Evolutionary conservation across 2,797 vertebrate species (phyloP), one percentile per base, ranked within the genome.

Genomic region (Enteromius anoplus): DNA sequence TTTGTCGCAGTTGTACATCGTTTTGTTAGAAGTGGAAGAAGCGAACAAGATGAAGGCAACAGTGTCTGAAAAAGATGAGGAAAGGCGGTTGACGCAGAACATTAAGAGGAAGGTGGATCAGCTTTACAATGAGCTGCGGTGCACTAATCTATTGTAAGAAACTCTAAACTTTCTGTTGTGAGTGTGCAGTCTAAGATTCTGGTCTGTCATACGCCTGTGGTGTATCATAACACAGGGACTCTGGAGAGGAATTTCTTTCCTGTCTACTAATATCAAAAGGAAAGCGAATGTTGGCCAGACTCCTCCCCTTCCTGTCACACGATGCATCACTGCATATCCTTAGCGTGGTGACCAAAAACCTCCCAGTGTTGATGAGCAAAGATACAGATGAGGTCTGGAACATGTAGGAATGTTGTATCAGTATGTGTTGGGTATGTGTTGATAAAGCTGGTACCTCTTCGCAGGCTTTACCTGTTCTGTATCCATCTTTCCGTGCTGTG

Each of bases 201-300:
- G 12, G 47, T 58, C 23, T 34, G 2, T n/a, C 47, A 23, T 64
- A 29, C 40, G 40, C 0, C 17, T 17, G 7, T 66, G 1, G 1
- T 58, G 8, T 45, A 47, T 12, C 9, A 15, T 15, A 10, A 47
- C 12, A 40, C 60, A 99, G 98, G 86, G 95, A 97, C 80, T 89
- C 93, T 0, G 93, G 92, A 80, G 95, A 94, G 21, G 96, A 96
- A 85, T 96, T 99, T 89, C 90, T 99, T 73, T 96, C 97, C 17
- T 93, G 96, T 82, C 93, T 99, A 53, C 92, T 95, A 19, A 91
- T 98, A 81, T 92, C 94, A 66, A 99, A 99, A 88, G 98, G 97
- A 71, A 98, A 98, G 93, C 93, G 91, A 69, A 90, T 99, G 0
- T 42, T 91, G 0, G 93, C 96, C 0, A 95, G 97, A 37, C 94